A percentile compares a stretch with the other conserved stretches of the same genome.
phyloP scores from a whole-genome alignment of 2,113 vertebrate genomes.

The Psittacus erithacus region DNA sequence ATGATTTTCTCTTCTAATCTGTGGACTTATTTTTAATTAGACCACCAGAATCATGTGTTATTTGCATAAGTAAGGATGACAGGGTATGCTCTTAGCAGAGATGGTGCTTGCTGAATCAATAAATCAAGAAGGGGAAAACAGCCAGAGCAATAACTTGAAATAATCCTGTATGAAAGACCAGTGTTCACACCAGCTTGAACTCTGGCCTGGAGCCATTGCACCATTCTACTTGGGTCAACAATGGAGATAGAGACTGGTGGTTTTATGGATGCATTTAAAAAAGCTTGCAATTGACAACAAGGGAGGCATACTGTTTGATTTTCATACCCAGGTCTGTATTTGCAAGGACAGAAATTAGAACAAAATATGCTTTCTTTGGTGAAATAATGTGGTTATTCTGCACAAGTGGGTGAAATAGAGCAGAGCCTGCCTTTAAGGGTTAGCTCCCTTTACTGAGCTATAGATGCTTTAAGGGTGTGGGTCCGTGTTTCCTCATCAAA shows the following conservation, averaged over 20 bases:
- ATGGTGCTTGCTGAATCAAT: background rate
- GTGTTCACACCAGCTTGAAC: background rate
- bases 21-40: background rate
- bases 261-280: background rate
- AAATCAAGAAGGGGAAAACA: background rate
- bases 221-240: background rate
- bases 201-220: background rate
- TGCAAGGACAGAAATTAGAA: background rate
- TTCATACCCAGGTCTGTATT: background rate
- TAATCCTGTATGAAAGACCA: background rate
- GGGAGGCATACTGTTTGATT: background rate
- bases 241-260: background rate
- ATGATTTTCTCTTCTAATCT: background rate
- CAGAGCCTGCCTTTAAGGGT: background rate
- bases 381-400: background rate
- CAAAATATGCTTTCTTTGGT: background rate
- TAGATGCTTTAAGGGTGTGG: background rate
- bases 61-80: background rate
- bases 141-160: background rate
- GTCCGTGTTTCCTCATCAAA: background rate
- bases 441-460: background rate
- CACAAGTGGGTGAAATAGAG: background rate
- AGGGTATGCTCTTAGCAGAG: background rate
- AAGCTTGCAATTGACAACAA: background rate
- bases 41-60: accelerated